Base-by-base conservation (phyloP, 1,140 invertebrate genomes). In the Bombus waltoni region DNA sequence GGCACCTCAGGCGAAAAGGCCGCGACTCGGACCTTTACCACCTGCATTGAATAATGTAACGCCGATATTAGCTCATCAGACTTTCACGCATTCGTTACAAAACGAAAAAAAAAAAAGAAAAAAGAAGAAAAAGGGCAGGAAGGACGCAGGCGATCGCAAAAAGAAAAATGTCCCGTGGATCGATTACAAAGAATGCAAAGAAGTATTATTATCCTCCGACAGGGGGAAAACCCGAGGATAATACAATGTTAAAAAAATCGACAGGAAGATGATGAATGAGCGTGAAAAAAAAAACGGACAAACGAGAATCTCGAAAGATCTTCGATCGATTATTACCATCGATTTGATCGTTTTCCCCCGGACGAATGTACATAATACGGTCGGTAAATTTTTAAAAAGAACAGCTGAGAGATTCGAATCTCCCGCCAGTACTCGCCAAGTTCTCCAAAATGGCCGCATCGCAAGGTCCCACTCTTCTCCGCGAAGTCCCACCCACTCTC, bases 361-460 rank as follows among this genome's bases (percentile, higher is more conserved):
- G n/a, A 18, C 44, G 42, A 83, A 32, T 10, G 10, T 15, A 18
- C 3, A 4, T 18, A 66, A n/a, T 38, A 38, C 42, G n/a, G 35
- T 42, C n/a, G 44, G 35, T 35, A 79, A 57, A 44, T 32, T 15
- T 80, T 38, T 68, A 40, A n/a, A 71, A 42, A 68, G 8, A n/a
- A 76, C 22, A 9, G 42, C 5, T 15, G 32, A 66, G 73, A 91
- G 83, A 86, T 89, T 91, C 62, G 85, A 90, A 92, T 92, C 86
- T 91, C 91, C 88, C 90, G 91, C 88, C 78, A n/a, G 47, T 65
- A 80, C 83, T 89, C 78, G 73, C 32, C 47, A 53, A 71, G 90
- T 93, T 93, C 92, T 93, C 93, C 92, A 93, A 93, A 91, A 93
- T 93, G 93, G 92, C 92, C 87, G 87, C 65, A 25, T 9, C n/a